A percentile compares a stretch with the other conserved stretches of the same genome.
These are phyloP conservation scores for Mallotus villosus DNA, from an alignment of 2,797 vertebrate genomes.

Conservation along the genomic window DNA sequence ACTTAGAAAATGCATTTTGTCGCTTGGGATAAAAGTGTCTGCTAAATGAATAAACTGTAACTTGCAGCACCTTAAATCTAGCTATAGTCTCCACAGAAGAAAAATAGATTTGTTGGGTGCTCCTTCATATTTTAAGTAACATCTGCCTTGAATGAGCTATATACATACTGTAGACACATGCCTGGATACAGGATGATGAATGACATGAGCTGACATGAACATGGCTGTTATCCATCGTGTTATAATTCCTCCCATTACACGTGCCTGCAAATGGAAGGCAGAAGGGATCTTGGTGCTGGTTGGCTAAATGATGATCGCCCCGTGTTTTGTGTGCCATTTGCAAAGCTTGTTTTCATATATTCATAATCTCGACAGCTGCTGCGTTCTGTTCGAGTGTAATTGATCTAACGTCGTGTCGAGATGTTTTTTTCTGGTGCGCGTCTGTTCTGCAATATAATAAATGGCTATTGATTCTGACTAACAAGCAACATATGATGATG, in stretches of 20 bases:
- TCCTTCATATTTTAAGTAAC: not conserved
- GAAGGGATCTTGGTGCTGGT: not conserved
- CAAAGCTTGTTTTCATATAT: constrained; percentile 48
- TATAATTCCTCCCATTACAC: constrained; percentile 14
- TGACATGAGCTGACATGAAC: constrained; percentile 31
- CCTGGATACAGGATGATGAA: constrained; percentile 15
- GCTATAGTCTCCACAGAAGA: too few relatives aligned
- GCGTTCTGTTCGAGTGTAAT: constrained; percentile 37
- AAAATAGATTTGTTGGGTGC: too few relatives aligned
- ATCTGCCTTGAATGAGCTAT: constrained; percentile 5
- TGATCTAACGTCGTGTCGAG: constrained; percentile 38
- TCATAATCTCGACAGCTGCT: constrained; percentile 56
- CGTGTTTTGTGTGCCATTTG: constrained; percentile 48
- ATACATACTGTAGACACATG: not conserved
- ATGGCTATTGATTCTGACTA: constrained; percentile 36
- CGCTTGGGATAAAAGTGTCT: too few relatives aligned
- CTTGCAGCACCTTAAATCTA: too few relatives aligned
- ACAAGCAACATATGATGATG: constrained; percentile 24
- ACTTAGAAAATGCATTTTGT: too few relatives aligned
- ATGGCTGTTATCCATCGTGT: constrained; percentile 21
- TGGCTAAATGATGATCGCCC: constrained; percentile 37
- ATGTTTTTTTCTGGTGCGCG: constrained; percentile 19
- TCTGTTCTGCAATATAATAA: constrained; percentile 44
- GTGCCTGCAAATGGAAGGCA: constrained; percentile 17
- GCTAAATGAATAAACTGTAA: too few relatives aligned